Conservation (phyloP, 2,888 invertebrate species). For the Leuctra nigra region DNA sequence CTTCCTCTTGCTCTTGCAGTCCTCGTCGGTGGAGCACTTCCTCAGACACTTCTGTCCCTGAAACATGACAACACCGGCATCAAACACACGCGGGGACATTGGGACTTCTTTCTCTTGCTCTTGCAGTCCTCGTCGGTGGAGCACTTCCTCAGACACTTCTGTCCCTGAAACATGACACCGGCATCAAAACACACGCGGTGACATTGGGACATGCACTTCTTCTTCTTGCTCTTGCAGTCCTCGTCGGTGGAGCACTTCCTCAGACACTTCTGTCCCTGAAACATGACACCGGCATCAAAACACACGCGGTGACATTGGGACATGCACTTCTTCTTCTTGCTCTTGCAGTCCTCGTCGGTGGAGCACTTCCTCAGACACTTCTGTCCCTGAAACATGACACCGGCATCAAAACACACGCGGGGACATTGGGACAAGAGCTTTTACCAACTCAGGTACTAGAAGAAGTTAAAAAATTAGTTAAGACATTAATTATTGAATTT, state of each 20-base stretch:
- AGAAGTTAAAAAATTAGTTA: too few species aligned
- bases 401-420: too few species aligned
- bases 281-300: constrained; percentile 8
- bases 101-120: too few species aligned
- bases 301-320: neutral
- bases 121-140: too few species aligned
- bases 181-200: too few species aligned
- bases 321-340: constrained; percentile 55
- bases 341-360: constrained; percentile 92
- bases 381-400: constrained; percentile 58
- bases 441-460: too few species aligned
- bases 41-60: constrained; percentile 83
- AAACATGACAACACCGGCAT: too few species aligned
- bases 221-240: constrained; percentile 94
- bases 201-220: constrained; percentile 95
- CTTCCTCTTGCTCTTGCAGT: constrained; percentile 95
- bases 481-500: too few species aligned
- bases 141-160: too few species aligned
- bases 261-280: constrained; percentile 77
- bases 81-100: too few species aligned
- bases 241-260: constrained; percentile 89
- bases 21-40: constrained; percentile 88
- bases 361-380: constrained; percentile 89
- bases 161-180: too few species aligned
- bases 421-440: constrained; percentile 95